Evolutionary conservation across 1,140 invertebrate genomes (phyloP).

Genomic region (Hermetia illucens): DNA sequence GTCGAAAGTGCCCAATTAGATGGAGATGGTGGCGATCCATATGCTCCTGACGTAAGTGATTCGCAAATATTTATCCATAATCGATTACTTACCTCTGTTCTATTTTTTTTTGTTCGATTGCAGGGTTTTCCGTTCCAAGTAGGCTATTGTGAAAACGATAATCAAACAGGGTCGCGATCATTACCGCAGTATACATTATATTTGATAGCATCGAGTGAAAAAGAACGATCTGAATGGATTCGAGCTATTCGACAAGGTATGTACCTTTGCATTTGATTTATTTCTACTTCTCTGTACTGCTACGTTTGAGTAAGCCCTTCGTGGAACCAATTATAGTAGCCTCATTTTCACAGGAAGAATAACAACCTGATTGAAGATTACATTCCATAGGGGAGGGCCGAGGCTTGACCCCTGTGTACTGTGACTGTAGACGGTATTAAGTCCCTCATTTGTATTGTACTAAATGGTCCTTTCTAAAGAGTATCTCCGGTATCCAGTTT

Average conservation of each 20-base stretch:
- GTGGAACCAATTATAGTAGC: too few relatives aligned
- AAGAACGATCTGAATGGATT: slow-evolving; percentile 64
- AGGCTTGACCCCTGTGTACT: too few relatives aligned
- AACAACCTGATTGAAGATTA: too few relatives aligned
- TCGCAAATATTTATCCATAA: background rate
- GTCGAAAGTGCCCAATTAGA: slow-evolving; percentile 56
- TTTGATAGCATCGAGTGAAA: slow-evolving; percentile 52
- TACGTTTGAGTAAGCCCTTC: too few relatives aligned
- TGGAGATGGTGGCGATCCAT: slow-evolving; percentile 31
- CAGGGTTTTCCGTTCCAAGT: slow-evolving; percentile 51
- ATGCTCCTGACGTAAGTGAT: slow-evolving; percentile 29
- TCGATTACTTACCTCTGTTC: background rate
- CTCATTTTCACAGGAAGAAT: too few relatives aligned
- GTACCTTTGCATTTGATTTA: too few relatives aligned
- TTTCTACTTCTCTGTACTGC: too few relatives aligned
- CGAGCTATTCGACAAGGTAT: slow-evolving; percentile 57
- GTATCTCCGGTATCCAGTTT: too few relatives aligned
- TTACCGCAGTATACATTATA: slow-evolving; percentile 60
- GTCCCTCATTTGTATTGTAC: too few relatives aligned
- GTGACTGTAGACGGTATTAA: too few relatives aligned
- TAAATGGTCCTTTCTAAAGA: too few relatives aligned
- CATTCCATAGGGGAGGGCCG: too few relatives aligned
- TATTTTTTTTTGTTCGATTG: slow-evolving; percentile 11
- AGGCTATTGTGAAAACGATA: slow-evolving; percentile 53
- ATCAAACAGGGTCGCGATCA: slow-evolving; percentile 20